Percentiles rank a stretch among this genome's conserved stretches.
These are phyloP conservation scores for Rhinolophus sinicus DNA, from an alignment of 2,113 vertebrate genomes.

Conservation along the genomic window DNA sequence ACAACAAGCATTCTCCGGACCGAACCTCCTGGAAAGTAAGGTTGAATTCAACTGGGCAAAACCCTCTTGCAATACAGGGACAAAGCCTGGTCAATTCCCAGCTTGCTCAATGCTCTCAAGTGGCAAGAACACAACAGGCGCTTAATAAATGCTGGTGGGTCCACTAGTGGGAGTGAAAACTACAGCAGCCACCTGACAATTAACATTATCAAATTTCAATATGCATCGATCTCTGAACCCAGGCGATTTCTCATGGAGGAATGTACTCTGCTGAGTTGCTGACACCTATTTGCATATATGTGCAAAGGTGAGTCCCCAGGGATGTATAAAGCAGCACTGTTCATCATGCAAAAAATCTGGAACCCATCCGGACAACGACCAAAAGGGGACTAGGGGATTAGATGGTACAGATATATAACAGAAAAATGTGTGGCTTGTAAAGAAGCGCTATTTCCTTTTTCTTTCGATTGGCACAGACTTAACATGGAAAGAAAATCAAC, in stretches of 20 bases:
- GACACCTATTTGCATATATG: neutral
- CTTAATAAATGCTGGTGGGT: neutral
- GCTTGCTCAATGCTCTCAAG: neutral
- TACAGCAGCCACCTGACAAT: neutral
- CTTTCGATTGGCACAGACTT: neutral
- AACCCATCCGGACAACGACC: neutral
- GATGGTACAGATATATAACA: fast-evolving
- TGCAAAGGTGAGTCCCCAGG: neutral
- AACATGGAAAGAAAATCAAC: neutral
- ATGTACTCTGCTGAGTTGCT: neutral
- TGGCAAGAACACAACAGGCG: neutral
- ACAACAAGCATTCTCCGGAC: neutral
- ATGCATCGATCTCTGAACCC: neutral
- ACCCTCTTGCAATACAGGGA: neutral
- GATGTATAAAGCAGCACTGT: neutral
- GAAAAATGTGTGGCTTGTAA: too few species aligned
- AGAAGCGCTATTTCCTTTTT: neutral
- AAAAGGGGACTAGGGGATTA: neutral
- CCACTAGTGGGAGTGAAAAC: neutral
- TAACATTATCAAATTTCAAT: neutral
- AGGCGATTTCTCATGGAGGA: neutral
- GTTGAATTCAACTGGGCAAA: neutral
- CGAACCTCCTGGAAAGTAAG: neutral
- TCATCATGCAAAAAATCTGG: neutral
- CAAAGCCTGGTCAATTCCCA: neutral